Evolutionary conservation across 2,888 invertebrate genomes (phyloP).

Genomic region (Agriopis marginaria): DNA sequence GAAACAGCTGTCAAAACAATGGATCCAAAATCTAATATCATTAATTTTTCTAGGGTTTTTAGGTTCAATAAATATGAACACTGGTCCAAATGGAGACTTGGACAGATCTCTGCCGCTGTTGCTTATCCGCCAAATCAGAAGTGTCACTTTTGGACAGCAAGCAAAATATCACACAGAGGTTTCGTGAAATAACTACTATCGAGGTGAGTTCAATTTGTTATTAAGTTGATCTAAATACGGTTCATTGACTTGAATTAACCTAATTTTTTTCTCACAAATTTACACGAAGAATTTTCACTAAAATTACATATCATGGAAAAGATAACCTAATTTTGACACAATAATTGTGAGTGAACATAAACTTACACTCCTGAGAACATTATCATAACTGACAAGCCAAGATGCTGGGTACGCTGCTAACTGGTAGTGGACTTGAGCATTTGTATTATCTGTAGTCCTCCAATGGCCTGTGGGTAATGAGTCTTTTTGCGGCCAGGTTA

Average conservation of each 20-base stretch:
- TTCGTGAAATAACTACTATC: conserved; percentile 75
- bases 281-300: too few relatives aligned
- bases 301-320: background rate
- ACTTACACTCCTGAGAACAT: background rate
- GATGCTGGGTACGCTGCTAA: too few relatives aligned
- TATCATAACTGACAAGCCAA: too few relatives aligned
- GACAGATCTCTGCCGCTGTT: conserved; percentile 80
- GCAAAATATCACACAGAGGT: conserved; percentile 70
- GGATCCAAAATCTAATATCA: conserved; percentile 58
- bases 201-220: conserved; percentile 59
- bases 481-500: too few relatives aligned
- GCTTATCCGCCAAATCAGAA: conserved; percentile 74
- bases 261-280: background rate
- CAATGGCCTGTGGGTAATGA: too few relatives aligned
- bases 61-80: conserved; percentile 65
- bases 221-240: background rate
- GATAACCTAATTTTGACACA: conserved; percentile 6
- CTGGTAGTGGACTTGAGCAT: too few relatives aligned
- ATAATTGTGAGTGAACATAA: background rate
- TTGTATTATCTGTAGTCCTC: too few relatives aligned
- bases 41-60: conserved; percentile 70
- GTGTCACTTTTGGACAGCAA: conserved; percentile 74
- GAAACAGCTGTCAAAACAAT: conserved; percentile 73
- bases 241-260: background rate
- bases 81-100: conserved; percentile 77